phyloP scores from a whole-genome alignment of 2,888 invertebrate genomes.

The Chromoteleia sp. region DNA sequence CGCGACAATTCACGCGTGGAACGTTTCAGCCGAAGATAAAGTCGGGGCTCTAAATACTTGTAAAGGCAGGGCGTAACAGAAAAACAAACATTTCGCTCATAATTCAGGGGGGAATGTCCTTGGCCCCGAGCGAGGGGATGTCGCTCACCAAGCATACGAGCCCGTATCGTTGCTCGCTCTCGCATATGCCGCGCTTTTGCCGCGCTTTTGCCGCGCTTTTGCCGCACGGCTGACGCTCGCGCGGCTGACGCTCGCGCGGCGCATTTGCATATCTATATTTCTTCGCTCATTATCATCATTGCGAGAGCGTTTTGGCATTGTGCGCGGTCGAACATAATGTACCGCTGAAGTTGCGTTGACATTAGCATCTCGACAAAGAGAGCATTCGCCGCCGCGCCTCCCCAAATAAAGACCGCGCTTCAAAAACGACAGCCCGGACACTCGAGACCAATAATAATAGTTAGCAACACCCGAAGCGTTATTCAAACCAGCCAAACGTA shows the following conservation, averaged over 20 bases:
- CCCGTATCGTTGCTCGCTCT: slow-evolving; percentile 30
- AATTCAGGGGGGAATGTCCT: slow-evolving; percentile 76
- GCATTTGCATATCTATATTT: slow-evolving; percentile 82
- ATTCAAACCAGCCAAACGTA: slow-evolving; percentile 12
- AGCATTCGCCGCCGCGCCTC: slow-evolving; percentile 84
- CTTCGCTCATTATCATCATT: slow-evolving; percentile 83
- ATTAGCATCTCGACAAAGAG: slow-evolving; percentile 82
- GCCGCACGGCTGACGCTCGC: slow-evolving; percentile 48
- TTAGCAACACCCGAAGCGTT: slow-evolving; percentile 34
- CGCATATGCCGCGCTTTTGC: slow-evolving; percentile 63
- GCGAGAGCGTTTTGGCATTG: slow-evolving; percentile 79
- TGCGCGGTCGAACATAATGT: slow-evolving; percentile 72
- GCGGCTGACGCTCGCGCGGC: slow-evolving; percentile 29
- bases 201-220: slow-evolving; percentile 64
- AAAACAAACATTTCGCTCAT: slow-evolving; percentile 80
- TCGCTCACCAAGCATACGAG: not conserved
- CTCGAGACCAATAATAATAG: slow-evolving; percentile 39
- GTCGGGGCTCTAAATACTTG: slow-evolving; percentile 55
- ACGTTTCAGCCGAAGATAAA: slow-evolving; percentile 67
- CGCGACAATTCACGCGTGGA: slow-evolving; percentile 66
- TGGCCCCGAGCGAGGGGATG: slow-evolving; percentile 75
- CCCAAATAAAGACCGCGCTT: slow-evolving; percentile 71
- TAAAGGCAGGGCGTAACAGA: slow-evolving; percentile 65
- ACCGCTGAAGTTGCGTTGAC: slow-evolving; percentile 75
- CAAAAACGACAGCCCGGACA: slow-evolving; percentile 20